Conservation (phyloP, 2,888 invertebrate species). For the Dasysyrphus tricinctus region DNA sequence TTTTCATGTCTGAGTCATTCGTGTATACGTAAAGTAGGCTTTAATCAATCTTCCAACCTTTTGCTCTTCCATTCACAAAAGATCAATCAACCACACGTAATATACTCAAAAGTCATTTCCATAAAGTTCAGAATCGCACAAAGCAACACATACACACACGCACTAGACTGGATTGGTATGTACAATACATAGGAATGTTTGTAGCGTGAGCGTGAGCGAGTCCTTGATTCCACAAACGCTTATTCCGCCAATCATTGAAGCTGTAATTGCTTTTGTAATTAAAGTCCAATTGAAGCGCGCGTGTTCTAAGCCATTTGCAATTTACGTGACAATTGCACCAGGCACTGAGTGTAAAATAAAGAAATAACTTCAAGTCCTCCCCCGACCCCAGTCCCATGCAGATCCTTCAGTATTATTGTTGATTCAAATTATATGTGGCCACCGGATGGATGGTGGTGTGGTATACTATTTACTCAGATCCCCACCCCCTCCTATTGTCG, state of each 20-base stretch:
- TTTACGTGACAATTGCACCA: conserved; percentile 67
- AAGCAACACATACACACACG: background rate
- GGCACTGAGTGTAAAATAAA: conserved; percentile 50
- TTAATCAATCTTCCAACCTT: conserved; percentile 41
- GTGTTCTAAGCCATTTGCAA: conserved; percentile 72
- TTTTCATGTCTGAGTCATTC: background rate
- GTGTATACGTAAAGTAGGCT: conserved; percentile 10
- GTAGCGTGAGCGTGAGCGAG: background rate
- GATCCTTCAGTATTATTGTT: background rate
- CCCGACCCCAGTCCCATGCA: background rate
- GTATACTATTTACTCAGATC: background rate
- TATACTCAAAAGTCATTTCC: conserved; percentile 30
- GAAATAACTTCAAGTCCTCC: conserved; percentile 35
- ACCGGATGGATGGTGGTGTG: conserved; percentile 2
- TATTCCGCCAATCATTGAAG: conserved; percentile 66
- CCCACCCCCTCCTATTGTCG: conserved; percentile 12
- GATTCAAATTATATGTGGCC: background rate
- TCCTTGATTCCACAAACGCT: conserved; percentile 39
- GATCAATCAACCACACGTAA: conserved; percentile 29
- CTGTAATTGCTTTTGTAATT: conserved; percentile 73
- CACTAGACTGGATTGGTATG: background rate
- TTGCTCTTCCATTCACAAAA: conserved; percentile 17
- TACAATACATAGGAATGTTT: too few relatives aligned
- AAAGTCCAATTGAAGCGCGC: conserved; percentile 68
- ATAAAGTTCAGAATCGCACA: background rate